phyloP scores from a whole-genome alignment of 2,113 vertebrate genomes.

The Microtus oregoni region DNA sequence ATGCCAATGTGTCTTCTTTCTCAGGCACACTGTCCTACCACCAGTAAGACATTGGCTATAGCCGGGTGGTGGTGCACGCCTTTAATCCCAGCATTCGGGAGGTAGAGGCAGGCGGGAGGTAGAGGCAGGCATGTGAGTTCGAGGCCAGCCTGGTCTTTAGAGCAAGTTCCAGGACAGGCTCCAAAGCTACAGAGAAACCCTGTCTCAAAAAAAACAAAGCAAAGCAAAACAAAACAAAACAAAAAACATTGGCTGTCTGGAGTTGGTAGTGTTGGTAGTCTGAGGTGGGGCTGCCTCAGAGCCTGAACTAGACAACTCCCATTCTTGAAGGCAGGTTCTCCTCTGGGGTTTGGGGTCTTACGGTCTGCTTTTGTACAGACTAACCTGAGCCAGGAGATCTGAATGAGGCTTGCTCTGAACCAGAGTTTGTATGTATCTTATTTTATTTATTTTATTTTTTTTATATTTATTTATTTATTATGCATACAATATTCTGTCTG shows the following conservation, averaged over 20 bases:
- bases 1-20: background rate
- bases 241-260: background rate
- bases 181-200: too few species aligned
- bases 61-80: too few species aligned
- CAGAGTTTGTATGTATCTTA: background rate
- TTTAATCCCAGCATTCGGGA: too few species aligned
- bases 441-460: too few species aligned
- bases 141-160: too few species aligned
- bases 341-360: background rate
- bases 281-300: background rate
- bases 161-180: too few species aligned
- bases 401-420: background rate
- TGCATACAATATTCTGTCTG: too few species aligned
- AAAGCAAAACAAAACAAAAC: too few species aligned
- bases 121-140: too few species aligned
- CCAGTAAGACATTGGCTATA: background rate
- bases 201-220: too few species aligned
- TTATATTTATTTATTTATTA: too few species aligned
- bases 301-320: accelerated
- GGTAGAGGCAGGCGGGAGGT: too few species aligned
- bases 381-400: background rate
- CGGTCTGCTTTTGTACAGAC: background rate
- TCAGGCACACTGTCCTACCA: accelerated
- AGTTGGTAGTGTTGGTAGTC: accelerated
- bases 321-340: background rate